Evolutionary conservation across 2,113 vertebrate genomes (phyloP).

Genomic region (Phainopepla nitens): DNA sequence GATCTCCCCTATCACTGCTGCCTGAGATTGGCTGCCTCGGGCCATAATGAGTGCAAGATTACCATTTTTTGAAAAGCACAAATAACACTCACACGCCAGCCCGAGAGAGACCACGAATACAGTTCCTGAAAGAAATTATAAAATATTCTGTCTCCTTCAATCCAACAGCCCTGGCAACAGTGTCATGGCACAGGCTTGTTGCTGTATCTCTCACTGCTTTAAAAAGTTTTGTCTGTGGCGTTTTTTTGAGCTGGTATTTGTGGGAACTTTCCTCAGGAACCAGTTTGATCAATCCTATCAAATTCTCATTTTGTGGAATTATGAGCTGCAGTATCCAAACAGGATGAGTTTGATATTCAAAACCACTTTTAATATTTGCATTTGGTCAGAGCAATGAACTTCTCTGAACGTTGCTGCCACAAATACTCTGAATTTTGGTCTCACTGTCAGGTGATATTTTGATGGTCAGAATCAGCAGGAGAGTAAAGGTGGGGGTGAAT

Average conservation of each 20-base stretch:
- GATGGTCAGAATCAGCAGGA: background rate
- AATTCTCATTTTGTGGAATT: background rate
- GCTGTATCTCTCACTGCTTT: background rate
- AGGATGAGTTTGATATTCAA: background rate
- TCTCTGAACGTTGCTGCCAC: background rate
- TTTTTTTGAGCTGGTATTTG: background rate
- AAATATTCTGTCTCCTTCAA: background rate
- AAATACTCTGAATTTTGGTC: background rate
- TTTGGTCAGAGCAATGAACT: background rate
- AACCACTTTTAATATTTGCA: background rate
- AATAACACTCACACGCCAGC: background rate
- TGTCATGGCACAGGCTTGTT: background rate
- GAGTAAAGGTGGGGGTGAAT: background rate
- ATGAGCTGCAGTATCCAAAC: accelerated
- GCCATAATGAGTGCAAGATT: background rate
- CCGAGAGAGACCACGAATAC: background rate
- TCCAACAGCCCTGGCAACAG: background rate
- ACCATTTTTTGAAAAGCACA: background rate
- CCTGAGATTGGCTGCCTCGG: background rate
- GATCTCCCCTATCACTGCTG: background rate
- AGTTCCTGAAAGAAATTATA: background rate
- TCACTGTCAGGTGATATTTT: background rate
- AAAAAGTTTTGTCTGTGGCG: background rate
- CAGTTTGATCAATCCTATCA: background rate
- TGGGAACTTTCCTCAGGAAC: background rate